phyloP scores from a whole-genome alignment of 37 sponge, comb jelly and placozoan genomes.

The Corticium candelabrum region DNA sequence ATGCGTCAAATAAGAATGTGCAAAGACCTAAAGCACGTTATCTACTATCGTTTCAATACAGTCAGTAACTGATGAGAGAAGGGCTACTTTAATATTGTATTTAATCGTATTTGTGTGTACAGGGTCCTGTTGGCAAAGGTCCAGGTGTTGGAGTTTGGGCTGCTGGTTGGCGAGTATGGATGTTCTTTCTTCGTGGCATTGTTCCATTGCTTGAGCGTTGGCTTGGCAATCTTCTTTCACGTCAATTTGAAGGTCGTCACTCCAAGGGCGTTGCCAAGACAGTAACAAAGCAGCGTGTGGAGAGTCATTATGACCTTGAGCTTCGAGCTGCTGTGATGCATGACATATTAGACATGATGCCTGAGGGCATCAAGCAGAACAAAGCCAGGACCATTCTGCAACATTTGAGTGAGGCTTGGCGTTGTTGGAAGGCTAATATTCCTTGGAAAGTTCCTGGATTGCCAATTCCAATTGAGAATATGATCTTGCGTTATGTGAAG shows the following conservation, averaged over 20 bases:
- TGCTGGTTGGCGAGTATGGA: constrained; percentile 96
- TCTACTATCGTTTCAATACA: constrained; percentile 99
- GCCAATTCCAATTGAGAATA: constrained; percentile 96
- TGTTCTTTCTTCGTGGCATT: constrained; percentile 94
- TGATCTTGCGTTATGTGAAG: constrained; percentile 99
- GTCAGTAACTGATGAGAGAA: constrained; percentile 26
- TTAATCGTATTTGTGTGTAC: neutral
- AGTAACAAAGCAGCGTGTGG: constrained; percentile 97
- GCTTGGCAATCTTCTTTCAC: constrained; percentile 95
- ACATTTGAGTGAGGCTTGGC: constrained; percentile 97
- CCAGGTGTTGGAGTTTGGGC: constrained; percentile 98
- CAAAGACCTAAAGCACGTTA: constrained; percentile 99
- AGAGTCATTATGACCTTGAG: constrained; percentile 98
- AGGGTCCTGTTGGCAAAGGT: constrained; percentile 99
- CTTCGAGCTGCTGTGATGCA: constrained; percentile 96
- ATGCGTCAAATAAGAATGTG: constrained; percentile 99
- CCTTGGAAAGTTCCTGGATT: constrained; percentile 99
- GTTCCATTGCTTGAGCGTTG: constrained; percentile 97
- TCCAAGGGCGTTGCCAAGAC: constrained; percentile 98
- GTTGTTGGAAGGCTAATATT: constrained; percentile 99
- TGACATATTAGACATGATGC: constrained; percentile 99
- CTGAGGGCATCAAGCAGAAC: constrained; percentile 99
- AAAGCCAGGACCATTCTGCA: constrained; percentile 94
- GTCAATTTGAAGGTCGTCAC: constrained; percentile 99
- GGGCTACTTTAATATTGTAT: neutral